A percentile compares a stretch with the other conserved stretches of the same genome.
phyloP scores from a whole-genome alignment of 1,140 invertebrate species.

The Periplaneta americana region DNA sequence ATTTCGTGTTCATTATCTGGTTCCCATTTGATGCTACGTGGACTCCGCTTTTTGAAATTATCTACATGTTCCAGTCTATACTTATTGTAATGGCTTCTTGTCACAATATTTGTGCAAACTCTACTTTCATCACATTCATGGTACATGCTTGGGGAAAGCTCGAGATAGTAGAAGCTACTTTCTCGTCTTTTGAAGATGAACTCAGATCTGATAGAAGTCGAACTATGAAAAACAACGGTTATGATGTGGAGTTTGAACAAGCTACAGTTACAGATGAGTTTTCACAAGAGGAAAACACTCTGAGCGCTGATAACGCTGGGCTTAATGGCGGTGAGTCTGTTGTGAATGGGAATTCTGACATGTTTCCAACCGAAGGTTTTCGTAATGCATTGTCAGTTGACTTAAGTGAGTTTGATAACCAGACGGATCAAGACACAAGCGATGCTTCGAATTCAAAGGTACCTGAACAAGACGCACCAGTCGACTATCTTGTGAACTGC shows the following conservation, averaged over 20 bases:
- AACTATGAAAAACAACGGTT: background rate
- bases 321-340: background rate
- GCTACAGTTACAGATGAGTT: background rate
- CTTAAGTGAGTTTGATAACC: background rate
- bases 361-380: background rate
- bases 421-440: background rate
- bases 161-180: conserved; percentile 4
- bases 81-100: background rate
- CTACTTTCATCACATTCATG: conserved; percentile 13
- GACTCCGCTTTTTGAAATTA: conserved; percentile 9
- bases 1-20: conserved; percentile 12
- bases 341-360: background rate
- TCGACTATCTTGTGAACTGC: background rate
- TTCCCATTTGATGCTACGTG: conserved; percentile 10
- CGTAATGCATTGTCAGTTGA: background rate
- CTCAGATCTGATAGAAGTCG: background rate
- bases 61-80: conserved; percentile 3
- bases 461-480: background rate
- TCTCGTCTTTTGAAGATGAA: background rate
- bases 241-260: background rate
- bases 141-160: conserved; percentile 12
- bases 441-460: background rate
- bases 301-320: background rate
- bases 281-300: background rate
- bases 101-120: conserved; percentile 2